phyloP scores from a whole-genome alignment of 2,113 vertebrate genomes.

The Percopsis transmontana region DNA sequence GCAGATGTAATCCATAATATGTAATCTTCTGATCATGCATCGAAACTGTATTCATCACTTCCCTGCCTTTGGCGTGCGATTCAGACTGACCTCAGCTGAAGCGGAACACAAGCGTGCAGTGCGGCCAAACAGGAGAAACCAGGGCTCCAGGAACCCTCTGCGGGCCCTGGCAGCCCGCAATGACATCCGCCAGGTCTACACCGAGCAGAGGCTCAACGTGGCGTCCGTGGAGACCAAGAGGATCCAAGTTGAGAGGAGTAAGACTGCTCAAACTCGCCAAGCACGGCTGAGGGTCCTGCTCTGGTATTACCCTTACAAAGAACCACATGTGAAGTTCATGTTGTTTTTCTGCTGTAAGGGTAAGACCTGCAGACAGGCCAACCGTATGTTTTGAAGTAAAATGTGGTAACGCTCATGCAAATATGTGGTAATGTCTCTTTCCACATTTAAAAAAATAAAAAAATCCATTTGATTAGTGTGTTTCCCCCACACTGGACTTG shows the following conservation, averaged over 20 bases:
- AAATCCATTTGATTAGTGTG: too few relatives aligned
- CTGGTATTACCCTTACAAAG: neutral
- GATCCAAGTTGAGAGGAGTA: conserved; percentile 82
- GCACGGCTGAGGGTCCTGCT: neutral
- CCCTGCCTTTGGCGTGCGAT: neutral
- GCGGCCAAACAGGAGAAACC: conserved; percentile 72
- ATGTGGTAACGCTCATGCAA: too few relatives aligned
- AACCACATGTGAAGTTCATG: too few relatives aligned
- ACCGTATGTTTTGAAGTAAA: too few relatives aligned
- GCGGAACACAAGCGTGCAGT: conserved; percentile 79
- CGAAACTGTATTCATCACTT: too few relatives aligned
- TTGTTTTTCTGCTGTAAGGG: too few relatives aligned
- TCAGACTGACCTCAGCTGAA: conserved; percentile 75
- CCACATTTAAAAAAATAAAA: too few relatives aligned
- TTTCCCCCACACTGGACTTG: too few relatives aligned
- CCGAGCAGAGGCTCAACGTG: conserved; percentile 80
- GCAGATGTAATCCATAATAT: neutral
- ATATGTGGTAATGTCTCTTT: too few relatives aligned
- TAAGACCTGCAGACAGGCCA: too few relatives aligned
- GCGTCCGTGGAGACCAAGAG: conserved; percentile 79
- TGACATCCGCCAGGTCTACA: conserved; percentile 80
- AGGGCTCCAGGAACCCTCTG: conserved; percentile 81
- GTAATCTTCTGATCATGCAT: neutral
- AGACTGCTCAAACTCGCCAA: conserved; percentile 19
- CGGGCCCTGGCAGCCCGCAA: conserved; percentile 78